Base-by-base conservation (phyloP, 2,888 invertebrate genomes). In the Idaea straminata region DNA sequence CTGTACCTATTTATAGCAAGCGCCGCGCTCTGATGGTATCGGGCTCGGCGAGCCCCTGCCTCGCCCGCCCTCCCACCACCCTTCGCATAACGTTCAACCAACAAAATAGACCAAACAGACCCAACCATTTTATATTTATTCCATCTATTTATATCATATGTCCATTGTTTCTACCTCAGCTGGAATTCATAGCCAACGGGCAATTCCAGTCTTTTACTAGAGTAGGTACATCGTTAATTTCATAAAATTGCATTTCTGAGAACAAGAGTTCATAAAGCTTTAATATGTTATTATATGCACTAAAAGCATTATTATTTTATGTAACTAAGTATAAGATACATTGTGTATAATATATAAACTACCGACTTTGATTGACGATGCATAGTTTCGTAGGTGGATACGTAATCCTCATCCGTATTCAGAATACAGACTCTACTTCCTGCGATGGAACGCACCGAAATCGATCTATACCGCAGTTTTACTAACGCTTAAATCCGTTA, bases 81-180 rank as follows among this genome's bases (percentile, higher is more conserved):
- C 90, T 84, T 85, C 86, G 84, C 87, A 86, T 86, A 89, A 86
- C 88, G 85, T 84, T 85, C 84, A 82, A 77, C 82, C 83, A 82
- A 83, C 86, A 88, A 91, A 89, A 91, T 88, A 88, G 88, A 88
- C 86, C 85, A 89, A 90, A 87, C 80, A 86, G 88, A 87, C 84
- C 79, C 70, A 70, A 71, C 75, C 79, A 77, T 84, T 86, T 89
- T 89, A 87, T 87, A 89, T 91, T 88, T 86, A 88, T 85, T 85
- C 86, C 82, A 85, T 84, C 87, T 89, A 89, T 90, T 89, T 90
- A 89, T 89, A 90, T 86, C 86, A 87, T 84, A 83, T 86, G 86
- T 86, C 88, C 91, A 91, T 91, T 91, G 91, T 91, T 87, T 83
- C 83, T 81, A 77, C 80, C 80, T 83, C 83, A 81, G 78, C 78